Conservation (phyloP, 1,140 invertebrate genomes). For the Coenobita brevimanus region DNA sequence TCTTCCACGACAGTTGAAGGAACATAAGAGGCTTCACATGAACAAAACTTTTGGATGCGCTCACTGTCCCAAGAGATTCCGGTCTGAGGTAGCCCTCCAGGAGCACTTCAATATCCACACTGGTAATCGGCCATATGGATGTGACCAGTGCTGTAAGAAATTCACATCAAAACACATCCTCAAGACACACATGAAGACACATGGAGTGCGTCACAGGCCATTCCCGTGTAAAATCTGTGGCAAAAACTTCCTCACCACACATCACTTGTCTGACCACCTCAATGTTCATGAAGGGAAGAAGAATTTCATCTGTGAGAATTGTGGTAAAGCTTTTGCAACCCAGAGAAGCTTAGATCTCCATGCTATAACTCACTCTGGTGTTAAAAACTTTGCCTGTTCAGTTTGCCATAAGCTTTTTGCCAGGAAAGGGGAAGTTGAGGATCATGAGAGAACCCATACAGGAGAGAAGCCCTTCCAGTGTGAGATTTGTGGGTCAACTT, state of each 20-base stretch:
- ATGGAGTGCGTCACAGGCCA: conserved; percentile 80
- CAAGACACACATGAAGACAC: conserved; percentile 84
- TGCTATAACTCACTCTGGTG: conserved; percentile 71
- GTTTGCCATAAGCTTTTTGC: conserved; percentile 77
- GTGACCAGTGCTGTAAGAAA: conserved; percentile 80
- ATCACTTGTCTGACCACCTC: conserved; percentile 76
- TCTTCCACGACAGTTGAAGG: conserved; percentile 80
- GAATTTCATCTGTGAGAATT: conserved; percentile 72
- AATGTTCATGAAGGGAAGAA: conserved; percentile 70
- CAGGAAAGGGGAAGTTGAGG: conserved; percentile 82
- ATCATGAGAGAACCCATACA: conserved; percentile 85
- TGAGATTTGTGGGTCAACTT: conserved; percentile 72
- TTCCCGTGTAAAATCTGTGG: conserved; percentile 80
- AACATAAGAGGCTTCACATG: conserved; percentile 72
- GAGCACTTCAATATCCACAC: conserved; percentile 82
- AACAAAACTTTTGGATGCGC: conserved; percentile 65
- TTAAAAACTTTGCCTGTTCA: conserved; percentile 85
- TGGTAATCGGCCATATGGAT: conserved; percentile 81
- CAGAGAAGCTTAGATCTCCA: conserved; percentile 67
- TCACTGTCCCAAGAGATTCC: conserved; percentile 76
- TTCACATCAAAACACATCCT: conserved; percentile 86
- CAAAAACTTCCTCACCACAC: conserved; percentile 84
- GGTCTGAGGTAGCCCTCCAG: conserved; percentile 78
- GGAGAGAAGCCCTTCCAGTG: conserved; percentile 78
- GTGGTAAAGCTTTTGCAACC: conserved; percentile 68